phyloP scores from a whole-genome alignment of 2,888 invertebrate genomes.

The Stenurella melanura region DNA sequence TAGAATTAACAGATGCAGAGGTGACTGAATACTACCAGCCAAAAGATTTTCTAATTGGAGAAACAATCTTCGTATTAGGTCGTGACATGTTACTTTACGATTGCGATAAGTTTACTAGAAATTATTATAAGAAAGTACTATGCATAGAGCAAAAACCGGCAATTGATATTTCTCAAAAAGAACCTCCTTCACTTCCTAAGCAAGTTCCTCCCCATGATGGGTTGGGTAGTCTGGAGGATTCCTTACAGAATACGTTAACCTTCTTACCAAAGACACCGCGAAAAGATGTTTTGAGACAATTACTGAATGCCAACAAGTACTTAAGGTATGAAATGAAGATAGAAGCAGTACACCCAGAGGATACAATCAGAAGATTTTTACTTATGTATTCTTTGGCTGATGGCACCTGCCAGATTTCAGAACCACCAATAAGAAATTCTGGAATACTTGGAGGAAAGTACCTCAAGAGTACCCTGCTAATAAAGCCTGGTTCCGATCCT shows the following conservation, averaged over 20 bases:
- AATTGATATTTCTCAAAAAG: conserved; percentile 65
- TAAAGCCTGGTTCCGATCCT: conserved; percentile 81
- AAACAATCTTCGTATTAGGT: conserved; percentile 82
- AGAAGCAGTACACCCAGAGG: conserved; percentile 87
- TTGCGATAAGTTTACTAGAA: conserved; percentile 85
- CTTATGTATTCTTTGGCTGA: conserved; percentile 85
- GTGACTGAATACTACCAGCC: conserved; percentile 87
- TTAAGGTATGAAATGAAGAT: conserved; percentile 80
- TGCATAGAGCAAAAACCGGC: conserved; percentile 72
- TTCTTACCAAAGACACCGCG: conserved; percentile 83
- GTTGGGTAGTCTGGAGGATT: conserved; percentile 86
- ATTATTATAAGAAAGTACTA: conserved; percentile 77
- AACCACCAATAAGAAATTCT: conserved; percentile 83
- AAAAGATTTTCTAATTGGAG: conserved; percentile 84
- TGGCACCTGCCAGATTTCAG: conserved; percentile 84
- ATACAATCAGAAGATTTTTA: conserved; percentile 84
- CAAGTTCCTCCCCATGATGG: conserved; percentile 82
- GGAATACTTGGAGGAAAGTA: conserved; percentile 87
- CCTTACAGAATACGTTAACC: conserved; percentile 82
- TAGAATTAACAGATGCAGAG: conserved; percentile 84
- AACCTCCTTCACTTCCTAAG: conserved; percentile 60
- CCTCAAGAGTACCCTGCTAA: conserved; percentile 79
- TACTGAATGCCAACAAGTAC: conserved; percentile 82
- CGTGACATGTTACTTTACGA: conserved; percentile 85
- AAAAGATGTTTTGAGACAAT: conserved; percentile 84